Base-by-base conservation (phyloP, 2,888 invertebrate species). In the Dryococelus australis region DNA sequence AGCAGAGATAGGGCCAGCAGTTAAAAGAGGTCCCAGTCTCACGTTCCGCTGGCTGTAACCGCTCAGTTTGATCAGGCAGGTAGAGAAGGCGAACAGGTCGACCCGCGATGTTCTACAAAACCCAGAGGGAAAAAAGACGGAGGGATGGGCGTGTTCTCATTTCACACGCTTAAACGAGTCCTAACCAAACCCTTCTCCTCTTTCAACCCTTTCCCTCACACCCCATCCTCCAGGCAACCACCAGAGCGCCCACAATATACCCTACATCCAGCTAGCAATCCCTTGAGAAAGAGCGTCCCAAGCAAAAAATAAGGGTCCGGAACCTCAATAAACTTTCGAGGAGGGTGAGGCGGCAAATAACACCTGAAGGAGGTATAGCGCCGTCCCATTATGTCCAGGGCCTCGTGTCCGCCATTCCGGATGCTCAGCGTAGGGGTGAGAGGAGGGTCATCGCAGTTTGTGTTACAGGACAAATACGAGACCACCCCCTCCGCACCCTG, bases 71-170 rank as follows among this genome's bases (percentile, higher is more conserved):
- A 65, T 65, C 65, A 65, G n/a, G 65, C 65, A 65, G 65, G 65
- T 65, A 65, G 65, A 65, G 24, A 65, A 65, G 65, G 65, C 65
- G 65, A 65, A 65, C 65, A 65, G 65, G 65, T 65, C 65, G 65
- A 65, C 65, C 65, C 65, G 65, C 65, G 24, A 20, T 65, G 65
- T 65, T 65, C 65, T n/a, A 65, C 65, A 65, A 65, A 65, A 8
- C 65, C 16, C 6, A 3, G 65, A 3, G 65, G 35, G 4, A 35
- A 65, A 65, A 47, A 24, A 65, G 65, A 65, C 24, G 13, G 65
- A 65, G n/a, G 65, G 65, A n/a, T 8, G n/a, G 65, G 65, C n/a
- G n/a, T 65, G n/a, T 65, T 65, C 65, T 65, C n/a, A 65, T 65
- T 65, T 65, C 65, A 65, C 65, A 65, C 65, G 65, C 65, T 20